Evolutionary conservation across 2,888 invertebrate genomes (phyloP).

Genomic region (Noctua pronuba): DNA sequence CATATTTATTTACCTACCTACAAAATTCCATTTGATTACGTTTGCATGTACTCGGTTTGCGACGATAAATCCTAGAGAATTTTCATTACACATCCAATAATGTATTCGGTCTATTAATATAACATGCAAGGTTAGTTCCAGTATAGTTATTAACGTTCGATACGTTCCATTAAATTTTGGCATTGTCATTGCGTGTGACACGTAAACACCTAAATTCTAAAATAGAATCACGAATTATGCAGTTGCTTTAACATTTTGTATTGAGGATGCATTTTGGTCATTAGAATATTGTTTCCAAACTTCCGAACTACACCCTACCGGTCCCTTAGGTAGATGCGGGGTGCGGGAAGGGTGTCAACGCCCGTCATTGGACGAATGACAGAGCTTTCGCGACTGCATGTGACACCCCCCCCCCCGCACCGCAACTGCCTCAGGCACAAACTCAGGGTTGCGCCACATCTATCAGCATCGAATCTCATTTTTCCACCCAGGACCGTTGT

Average conservation of each 20-base stretch:
- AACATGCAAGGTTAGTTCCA: slow-evolving; percentile 52
- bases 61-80: slow-evolving; percentile 50
- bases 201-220: slow-evolving; percentile 45
- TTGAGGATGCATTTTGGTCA: slow-evolving; percentile 17
- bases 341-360: not conserved
- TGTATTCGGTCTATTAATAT: slow-evolving; percentile 56
- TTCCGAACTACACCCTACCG: not conserved
- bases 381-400: not conserved
- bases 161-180: slow-evolving; percentile 52
- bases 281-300: slow-evolving; percentile 1
- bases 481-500: not conserved
- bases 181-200: slow-evolving; percentile 54
- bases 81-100: slow-evolving; percentile 53
- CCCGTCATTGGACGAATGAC: not conserved
- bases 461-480: not conserved
- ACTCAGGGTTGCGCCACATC: not conserved
- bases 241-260: slow-evolving; percentile 11
- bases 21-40: slow-evolving; percentile 62
- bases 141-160: slow-evolving; percentile 51
- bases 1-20: slow-evolving; percentile 59
- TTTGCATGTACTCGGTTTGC: slow-evolving; percentile 70
- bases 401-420: not conserved
- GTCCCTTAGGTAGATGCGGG: too few species aligned
- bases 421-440: not conserved
- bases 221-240: slow-evolving; percentile 54